A percentile compares a stretch with the other conserved stretches of the same genome.
phyloP scores from a whole-genome alignment of 2,113 vertebrate genomes.

The Perca schrenkii region DNA sequence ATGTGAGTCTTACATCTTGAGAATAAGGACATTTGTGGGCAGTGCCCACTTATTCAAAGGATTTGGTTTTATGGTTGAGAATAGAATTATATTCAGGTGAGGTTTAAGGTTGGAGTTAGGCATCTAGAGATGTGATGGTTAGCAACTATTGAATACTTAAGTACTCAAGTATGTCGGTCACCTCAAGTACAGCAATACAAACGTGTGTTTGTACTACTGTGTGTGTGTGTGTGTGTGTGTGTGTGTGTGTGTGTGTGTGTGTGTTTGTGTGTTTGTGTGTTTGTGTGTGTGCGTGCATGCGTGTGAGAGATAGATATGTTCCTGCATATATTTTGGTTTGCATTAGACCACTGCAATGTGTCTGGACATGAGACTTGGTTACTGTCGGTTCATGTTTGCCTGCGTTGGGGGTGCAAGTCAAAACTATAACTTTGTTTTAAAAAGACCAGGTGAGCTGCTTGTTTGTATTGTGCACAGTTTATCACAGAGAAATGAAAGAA shows the following conservation, averaged over 20 bases:
- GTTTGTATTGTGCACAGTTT: background rate
- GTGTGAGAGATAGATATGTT: background rate
- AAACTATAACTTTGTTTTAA: background rate
- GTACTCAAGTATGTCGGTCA: too few species aligned
- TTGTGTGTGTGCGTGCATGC: background rate
- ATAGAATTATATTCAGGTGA: background rate
- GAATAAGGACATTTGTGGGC: background rate
- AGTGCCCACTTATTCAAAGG: too few species aligned
- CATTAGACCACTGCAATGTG: conserved; percentile 3
- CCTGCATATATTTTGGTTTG: background rate
- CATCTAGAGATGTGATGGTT: background rate
- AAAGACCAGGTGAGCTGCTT: background rate
- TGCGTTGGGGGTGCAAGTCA: background rate
- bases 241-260: too few species aligned
- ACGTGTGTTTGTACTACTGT: too few species aligned
- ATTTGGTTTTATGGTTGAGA: background rate
- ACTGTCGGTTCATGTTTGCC: background rate
- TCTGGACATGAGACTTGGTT: conserved; percentile 10
- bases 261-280: background rate
- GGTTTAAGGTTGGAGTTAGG: background rate
- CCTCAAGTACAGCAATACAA: background rate
- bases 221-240: too few species aligned
- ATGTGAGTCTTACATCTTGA: background rate
- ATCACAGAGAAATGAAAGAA: background rate
- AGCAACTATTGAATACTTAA: too few species aligned